These are phyloP conservation scores for Pluvianellus socialis DNA, from an alignment of 2,113 vertebrate genomes.

Conservation along the genomic window DNA sequence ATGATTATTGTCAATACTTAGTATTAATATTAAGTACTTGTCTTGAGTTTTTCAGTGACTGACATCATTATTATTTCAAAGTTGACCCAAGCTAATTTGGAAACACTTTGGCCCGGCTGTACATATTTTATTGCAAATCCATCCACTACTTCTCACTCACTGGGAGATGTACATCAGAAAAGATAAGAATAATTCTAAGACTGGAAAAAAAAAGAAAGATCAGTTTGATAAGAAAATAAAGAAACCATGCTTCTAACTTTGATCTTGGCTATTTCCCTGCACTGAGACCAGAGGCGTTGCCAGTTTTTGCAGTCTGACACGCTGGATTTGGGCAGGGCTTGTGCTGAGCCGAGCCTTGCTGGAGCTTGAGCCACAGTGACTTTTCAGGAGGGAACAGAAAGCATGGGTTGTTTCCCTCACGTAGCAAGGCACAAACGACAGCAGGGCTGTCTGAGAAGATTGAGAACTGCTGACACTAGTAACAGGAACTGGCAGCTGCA, in stretches of 20 bases:
- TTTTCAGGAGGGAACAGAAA: conserved; percentile 19
- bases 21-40: neutral
- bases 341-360: neutral
- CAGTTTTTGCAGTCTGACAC: neutral
- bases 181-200: neutral
- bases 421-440: neutral
- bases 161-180: neutral
- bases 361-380: neutral
- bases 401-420: neutral
- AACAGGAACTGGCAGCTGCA: conserved; percentile 45
- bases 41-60: neutral
- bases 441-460: neutral
- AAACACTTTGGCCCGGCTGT: neutral
- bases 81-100: neutral
- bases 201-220: neutral
- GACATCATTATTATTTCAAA: neutral
- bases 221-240: neutral
- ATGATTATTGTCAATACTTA: neutral
- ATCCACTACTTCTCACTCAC: neutral
- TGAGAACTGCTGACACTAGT: conserved; percentile 29
- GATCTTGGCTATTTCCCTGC: neutral
- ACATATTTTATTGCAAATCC: neutral
- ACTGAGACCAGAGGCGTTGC: neutral
- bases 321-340: neutral
- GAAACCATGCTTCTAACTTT: neutral